These are phyloP conservation scores for Agrotis exclamationis DNA, from an alignment of 2,888 invertebrate genomes.

Conservation along the genomic window DNA sequence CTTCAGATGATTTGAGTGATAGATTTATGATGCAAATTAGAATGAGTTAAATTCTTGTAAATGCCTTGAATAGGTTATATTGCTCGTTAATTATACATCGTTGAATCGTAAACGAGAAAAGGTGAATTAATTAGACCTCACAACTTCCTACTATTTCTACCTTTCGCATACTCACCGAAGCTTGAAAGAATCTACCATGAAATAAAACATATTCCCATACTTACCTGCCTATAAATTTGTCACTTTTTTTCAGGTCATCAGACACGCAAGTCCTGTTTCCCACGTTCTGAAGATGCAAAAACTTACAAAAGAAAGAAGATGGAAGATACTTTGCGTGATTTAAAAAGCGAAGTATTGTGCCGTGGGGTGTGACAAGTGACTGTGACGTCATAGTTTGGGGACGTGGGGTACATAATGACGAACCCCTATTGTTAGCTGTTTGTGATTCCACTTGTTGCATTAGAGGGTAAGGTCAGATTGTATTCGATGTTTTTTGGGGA, in stretches of 20 bases:
- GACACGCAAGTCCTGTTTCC: constrained; percentile 69
- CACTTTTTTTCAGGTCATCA: constrained; percentile 70
- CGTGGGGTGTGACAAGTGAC: constrained; percentile 85
- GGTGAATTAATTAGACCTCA: constrained; percentile 12
- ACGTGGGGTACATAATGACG: constrained; percentile 71
- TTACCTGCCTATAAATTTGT: constrained; percentile 63
- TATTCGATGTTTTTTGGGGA: constrained; percentile 13
- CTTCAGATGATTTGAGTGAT: constrained; percentile 72
- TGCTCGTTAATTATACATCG: constrained; percentile 35
- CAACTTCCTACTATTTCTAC: constrained; percentile 9
- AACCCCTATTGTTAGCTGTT: constrained; percentile 74
- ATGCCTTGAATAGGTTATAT: constrained; percentile 44
- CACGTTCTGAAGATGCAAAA: constrained; percentile 83
- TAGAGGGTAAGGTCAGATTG: constrained; percentile 46
- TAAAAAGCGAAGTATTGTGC: constrained; percentile 78
- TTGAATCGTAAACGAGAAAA: constrained; percentile 7
- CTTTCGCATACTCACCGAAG: constrained; percentile 15
- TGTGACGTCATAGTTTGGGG: constrained; percentile 68
- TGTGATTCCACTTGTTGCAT: constrained; percentile 80
- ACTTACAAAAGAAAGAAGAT: constrained; percentile 69
- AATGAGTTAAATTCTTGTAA: constrained; percentile 63
- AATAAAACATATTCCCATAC: constrained; percentile 40
- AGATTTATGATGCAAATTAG: constrained; percentile 72
- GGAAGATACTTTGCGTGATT: constrained; percentile 80
- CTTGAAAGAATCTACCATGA: constrained; percentile 39